Evolutionary conservation across 2,797 vertebrate species (phyloP).

Genomic region (Odontamblyopus lacepedii): DNA sequence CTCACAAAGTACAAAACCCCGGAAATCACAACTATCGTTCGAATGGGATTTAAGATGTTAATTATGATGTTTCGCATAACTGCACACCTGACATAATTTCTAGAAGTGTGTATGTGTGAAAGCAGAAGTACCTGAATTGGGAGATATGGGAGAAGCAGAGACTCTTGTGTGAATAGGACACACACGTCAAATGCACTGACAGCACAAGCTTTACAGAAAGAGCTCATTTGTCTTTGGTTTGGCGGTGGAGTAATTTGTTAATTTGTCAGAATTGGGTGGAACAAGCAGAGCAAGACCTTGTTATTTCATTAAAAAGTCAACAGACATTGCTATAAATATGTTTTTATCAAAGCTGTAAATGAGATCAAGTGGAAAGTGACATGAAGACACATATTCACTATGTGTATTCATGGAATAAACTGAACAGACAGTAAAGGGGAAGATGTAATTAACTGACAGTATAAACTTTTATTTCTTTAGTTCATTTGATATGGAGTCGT

Average conservation of each 20-base stretch:
- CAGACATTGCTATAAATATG: conserved; percentile 39
- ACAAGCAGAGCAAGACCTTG: conserved; percentile 36
- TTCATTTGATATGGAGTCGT: background rate
- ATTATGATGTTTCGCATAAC: conserved; percentile 65
- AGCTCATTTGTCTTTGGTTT: conserved; percentile 47
- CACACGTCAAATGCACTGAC: conserved; percentile 17
- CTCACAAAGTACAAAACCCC: conserved; percentile 32
- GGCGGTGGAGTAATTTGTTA: conserved; percentile 57
- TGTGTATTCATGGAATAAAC: background rate
- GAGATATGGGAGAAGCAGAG: conserved; percentile 31
- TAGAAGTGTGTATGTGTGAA: conserved; percentile 20
- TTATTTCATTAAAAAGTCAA: conserved; percentile 58
- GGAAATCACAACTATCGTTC: conserved; percentile 51
- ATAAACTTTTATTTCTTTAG: background rate
- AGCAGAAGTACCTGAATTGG: conserved; percentile 20
- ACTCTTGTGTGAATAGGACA: conserved; percentile 21
- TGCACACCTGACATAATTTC: conserved; percentile 59
- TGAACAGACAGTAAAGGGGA: background rate
- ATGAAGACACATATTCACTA: background rate
- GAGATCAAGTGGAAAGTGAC: background rate
- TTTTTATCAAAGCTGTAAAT: conserved; percentile 18
- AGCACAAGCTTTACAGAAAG: conserved; percentile 21
- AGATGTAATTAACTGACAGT: background rate
- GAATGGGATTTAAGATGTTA: conserved; percentile 66
- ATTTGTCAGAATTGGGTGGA: conserved; percentile 47